A percentile compares a stretch with the other conserved stretches of the same genome.
Conservation (phyloP, 30 jellyfish, hydroid and myxozoan species). For the Aurelia sp. region DNA sequence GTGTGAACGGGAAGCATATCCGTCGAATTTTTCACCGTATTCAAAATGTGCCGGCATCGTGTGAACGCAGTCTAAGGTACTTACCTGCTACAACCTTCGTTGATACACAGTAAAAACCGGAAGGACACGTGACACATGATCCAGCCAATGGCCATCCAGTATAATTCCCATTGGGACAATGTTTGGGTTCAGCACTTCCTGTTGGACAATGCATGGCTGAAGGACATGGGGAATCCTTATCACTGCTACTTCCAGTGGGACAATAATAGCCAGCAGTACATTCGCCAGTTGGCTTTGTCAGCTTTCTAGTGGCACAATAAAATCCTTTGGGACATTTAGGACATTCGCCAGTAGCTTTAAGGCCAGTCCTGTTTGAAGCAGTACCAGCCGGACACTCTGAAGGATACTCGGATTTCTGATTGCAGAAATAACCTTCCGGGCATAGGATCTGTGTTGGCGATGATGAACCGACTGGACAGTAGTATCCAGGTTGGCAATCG, state of each 20-base stretch:
- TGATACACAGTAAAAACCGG: constrained; percentile 86
- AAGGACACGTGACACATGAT: constrained; percentile 74
- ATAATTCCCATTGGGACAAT: constrained; percentile 90
- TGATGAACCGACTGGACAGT: constrained; percentile 86
- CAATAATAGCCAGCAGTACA: constrained; percentile 92
- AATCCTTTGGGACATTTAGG: constrained; percentile 82
- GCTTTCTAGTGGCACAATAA: constrained; percentile 78
- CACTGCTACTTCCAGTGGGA: constrained; percentile 88
- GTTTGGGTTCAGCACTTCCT: constrained; percentile 85
- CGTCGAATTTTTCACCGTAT: too few relatives aligned
- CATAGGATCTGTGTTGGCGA: constrained; percentile 68
- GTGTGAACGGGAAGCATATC: too few relatives aligned
- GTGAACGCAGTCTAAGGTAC: too few relatives aligned
- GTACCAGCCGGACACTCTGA: constrained; percentile 89
- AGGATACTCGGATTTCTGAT: constrained; percentile 71
- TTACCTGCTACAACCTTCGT: constrained; percentile 78
- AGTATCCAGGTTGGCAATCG: constrained; percentile 82
- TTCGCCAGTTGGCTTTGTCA: constrained; percentile 84
- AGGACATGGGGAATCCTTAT: constrained; percentile 77
- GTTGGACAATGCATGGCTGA: constrained; percentile 96
- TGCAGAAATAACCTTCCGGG: constrained; percentile 90
- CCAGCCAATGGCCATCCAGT: constrained; percentile 89
- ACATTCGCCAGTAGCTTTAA: constrained; percentile 66
- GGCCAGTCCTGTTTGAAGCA: constrained; percentile 86
- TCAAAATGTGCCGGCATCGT: too few relatives aligned